Base-by-base conservation (phyloP, 1,140 invertebrate species). In the Brachionus sp. region DNA sequence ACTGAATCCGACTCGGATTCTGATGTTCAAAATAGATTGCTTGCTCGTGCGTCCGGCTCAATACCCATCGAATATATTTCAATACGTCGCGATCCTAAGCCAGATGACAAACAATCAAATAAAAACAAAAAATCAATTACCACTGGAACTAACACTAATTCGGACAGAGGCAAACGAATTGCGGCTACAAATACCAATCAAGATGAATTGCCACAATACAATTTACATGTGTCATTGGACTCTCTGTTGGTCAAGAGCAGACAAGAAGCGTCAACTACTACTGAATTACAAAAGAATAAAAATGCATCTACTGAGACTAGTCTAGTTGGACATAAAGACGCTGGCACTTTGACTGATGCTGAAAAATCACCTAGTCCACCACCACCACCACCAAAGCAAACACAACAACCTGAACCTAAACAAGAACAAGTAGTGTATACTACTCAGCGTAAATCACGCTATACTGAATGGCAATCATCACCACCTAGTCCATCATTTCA, bases 131-230 rank as follows among this genome's bases (percentile, higher is more conserved):
- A 80, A 13, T 80, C 77, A 5, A 80, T 80, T 25, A 80, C 77
- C 2, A 80, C 62, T 6, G 77, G 77, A 12, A 80, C 77, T 16
- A 80, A 80, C 33, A 80, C 77, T n/a, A 29, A 37, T 50, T 29
- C 19, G 37, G 77, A 80, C 19, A 35, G 77, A 62, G 77, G 77
- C 13, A 80, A 80, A 23, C 33, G 39, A 25, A 80, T 80, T 16
- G 77, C 77, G 9, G 33, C 77, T 6, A 80, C 77, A n/a, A 80
- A 80, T 25, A 80, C 77, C 12, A 62, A 62, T 64, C 46, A 57
- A n/a, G 77, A 80, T 37, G 77, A 80, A 42, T 62, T 80, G 50
- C 77, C 77, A 19, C 77, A 80, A 23, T 80, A 80, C 23, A 80
- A 80, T 37, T 25, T 80, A 16, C 77, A 80, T 37, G 77, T 80